phyloP scores from a whole-genome alignment of 1,140 invertebrate genomes.

The Cherax quadricarinatus region DNA sequence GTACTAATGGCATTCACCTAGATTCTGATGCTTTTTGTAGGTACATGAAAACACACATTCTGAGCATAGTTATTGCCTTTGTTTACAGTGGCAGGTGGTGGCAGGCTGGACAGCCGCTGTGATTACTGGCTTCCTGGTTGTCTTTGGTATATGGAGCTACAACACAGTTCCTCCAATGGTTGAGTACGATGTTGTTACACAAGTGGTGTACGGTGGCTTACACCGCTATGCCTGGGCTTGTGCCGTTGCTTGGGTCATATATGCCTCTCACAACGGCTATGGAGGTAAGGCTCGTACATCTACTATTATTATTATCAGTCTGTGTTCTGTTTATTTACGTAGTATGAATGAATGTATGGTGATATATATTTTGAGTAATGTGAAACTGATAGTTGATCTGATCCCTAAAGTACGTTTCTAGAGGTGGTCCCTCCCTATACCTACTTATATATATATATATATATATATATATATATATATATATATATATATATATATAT shows the following conservation, averaged over 20 bases:
- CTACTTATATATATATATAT: too few species aligned
- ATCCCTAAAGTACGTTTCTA: too few species aligned
- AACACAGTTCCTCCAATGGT: neutral
- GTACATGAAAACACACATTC: neutral
- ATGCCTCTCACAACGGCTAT: constrained; percentile 47
- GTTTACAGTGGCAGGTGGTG: constrained; percentile 16
- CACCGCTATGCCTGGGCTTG: constrained; percentile 40
- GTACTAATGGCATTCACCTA: neutral
- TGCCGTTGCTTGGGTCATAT: constrained; percentile 43
- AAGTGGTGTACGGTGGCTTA: constrained; percentile 26
- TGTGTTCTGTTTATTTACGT: neutral
- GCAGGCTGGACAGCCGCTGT: constrained; percentile 40
- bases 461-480: too few species aligned
- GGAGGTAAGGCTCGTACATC: constrained; percentile 22
- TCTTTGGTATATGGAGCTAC: constrained; percentile 46
- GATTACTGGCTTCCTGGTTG: constrained; percentile 22
- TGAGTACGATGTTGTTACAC: constrained; percentile 42
- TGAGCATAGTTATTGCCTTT: neutral
- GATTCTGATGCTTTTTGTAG: neutral
- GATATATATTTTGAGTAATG: too few species aligned
- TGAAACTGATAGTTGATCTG: too few species aligned
- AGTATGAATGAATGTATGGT: too few species aligned
- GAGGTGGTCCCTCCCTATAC: too few species aligned
- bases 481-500: too few species aligned
- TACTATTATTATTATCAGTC: neutral